Percentiles rank a stretch among this genome's conserved stretches.
phyloP scores from a whole-genome alignment of 2,797 vertebrate species.

The Pseudopleuronectes americanus region DNA sequence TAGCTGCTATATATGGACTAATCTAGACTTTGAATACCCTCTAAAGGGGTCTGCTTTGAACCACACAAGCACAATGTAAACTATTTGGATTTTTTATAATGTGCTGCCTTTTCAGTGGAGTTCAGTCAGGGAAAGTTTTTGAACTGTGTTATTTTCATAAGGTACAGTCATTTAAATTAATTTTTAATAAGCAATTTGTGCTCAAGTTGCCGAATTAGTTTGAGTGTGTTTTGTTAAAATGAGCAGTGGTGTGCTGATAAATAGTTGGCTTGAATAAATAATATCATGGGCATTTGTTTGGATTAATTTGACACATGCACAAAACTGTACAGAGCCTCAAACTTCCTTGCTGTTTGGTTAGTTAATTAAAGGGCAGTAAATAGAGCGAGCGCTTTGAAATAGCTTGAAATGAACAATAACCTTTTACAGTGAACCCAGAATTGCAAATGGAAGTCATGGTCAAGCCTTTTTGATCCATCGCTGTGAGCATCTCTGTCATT shows the following conservation, averaged over 20 bases:
- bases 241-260: constrained; percentile 63
- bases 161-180: constrained; percentile 43
- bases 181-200: constrained; percentile 60
- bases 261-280: constrained; percentile 68
- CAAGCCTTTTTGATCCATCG: constrained; percentile 71
- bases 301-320: constrained; percentile 67
- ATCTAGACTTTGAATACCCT: constrained; percentile 58
- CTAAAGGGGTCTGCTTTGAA: constrained; percentile 45
- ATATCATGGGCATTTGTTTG: constrained; percentile 69
- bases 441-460: constrained; percentile 75
- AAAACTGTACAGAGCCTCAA: constrained; percentile 62
- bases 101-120: constrained; percentile 2
- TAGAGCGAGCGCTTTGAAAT: constrained; percentile 68
- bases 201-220: constrained; percentile 61
- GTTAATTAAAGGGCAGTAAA: constrained; percentile 78
- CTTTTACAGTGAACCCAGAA: constrained; percentile 77
- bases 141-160: constrained; percentile 15
- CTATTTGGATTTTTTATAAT: constrained; percentile 15
- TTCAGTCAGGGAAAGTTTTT: constrained; percentile 21
- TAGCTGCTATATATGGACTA: constrained; percentile 78
- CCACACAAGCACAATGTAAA: constrained; percentile 44
- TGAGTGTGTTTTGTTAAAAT: constrained; percentile 66
- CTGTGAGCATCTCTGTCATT: constrained; percentile 66
- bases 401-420: constrained; percentile 79
- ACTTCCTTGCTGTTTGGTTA: constrained; percentile 70